Evolutionary conservation across 2,797 vertebrate species (phyloP), one percentile per base, ranked within the genome.

Genomic region (Bothrops alternatus): DNA sequence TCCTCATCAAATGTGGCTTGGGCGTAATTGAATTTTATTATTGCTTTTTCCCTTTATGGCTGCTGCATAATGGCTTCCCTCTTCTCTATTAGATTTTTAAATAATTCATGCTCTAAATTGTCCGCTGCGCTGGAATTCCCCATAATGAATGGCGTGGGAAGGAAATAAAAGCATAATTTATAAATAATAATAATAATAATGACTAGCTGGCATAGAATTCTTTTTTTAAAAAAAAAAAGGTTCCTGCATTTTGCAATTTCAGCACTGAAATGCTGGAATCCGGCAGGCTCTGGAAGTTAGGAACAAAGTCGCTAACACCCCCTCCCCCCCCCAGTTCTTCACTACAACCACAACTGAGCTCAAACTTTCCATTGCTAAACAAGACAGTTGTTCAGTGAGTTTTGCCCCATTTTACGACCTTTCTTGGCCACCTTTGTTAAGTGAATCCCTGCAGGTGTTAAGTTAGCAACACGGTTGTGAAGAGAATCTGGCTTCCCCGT

Each of bases 321-420:
- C 0, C 25, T 7, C 0, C 1, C 3, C 0, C 1, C 3, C 42
- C 0, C 25, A 42, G 13, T 11, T 26, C 47, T 65, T 6, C 14
- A 53, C 26, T 8, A 32, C 65, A 69, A 69, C n/a, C n/a, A 32
- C 65, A 32, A 69, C 1, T 69, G n/a, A 32, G n/a, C n/a, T 69
- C 65, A 69, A 32, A 6, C 18, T 32, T 69, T 69, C 65, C 65
- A 32, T 3, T 69, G 63, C 13, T 32, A 69, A 69, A 69, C 63
- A 32, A 69, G 63, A 69, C 1, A 0, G 28, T 16, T n/a, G 28
- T n/a, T 65, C 14, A 65, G 13, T 32, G 13, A 69, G 12, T 69
- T 32, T 32, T 32, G 63, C 12, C 28, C 28, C 11, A 0, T 12
- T 63, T 28, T 61, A 61, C 1, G 23, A 61, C 58, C 23, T 61